Base-by-base conservation (phyloP, 1,140 invertebrate genomes). In the Neodiprion pinetum region DNA sequence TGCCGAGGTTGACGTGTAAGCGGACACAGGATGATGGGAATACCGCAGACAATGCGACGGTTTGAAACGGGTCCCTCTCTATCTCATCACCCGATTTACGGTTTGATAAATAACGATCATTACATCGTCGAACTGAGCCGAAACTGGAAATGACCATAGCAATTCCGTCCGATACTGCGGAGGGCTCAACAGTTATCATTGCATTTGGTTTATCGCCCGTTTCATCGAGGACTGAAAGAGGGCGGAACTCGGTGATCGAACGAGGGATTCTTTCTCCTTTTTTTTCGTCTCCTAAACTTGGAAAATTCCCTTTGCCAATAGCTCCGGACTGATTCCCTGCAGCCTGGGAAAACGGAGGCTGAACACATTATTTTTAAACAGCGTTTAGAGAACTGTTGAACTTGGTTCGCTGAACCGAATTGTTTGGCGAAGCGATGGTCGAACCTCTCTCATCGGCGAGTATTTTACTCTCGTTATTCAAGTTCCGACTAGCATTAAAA, bases 91-190 rank as follows among this genome's bases (percentile, higher is more conserved):
- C n/a, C 53, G 8, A 61, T 61, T 61, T 17, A 61, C 53, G 53
- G 53, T 61, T 61, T 61, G 53, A 61, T 61, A 61, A 61, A 61
- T 61, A 61, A 61, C 53, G 53, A 61, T 61, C 53, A 61, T 61
- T 61, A 61, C 53, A 14, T 8, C 53, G 9, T 0, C 53, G 53
- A 61, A 61, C 5, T 17, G 11, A 40, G 53, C 11, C 9, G 53
- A 61, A 61, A 61, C 53, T 61, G 11, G 53, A 61, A 61, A 61
- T 9, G 53, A 9, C 53, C 53, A 61, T 12, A 61, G 53, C 53
- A 17, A 61, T 61, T 61, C n/a, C 0, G 53, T 5, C n/a, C 53
- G 53, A 61, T 61, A 61, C n/a, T 61, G 28, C 28, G 53, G 53
- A 61, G 53, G 53, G 53, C n/a, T 61, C 53, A 61, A 61, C 53